Conservation (phyloP, 2,113 vertebrate genomes). For the Philantomba maxwellii region DNA sequence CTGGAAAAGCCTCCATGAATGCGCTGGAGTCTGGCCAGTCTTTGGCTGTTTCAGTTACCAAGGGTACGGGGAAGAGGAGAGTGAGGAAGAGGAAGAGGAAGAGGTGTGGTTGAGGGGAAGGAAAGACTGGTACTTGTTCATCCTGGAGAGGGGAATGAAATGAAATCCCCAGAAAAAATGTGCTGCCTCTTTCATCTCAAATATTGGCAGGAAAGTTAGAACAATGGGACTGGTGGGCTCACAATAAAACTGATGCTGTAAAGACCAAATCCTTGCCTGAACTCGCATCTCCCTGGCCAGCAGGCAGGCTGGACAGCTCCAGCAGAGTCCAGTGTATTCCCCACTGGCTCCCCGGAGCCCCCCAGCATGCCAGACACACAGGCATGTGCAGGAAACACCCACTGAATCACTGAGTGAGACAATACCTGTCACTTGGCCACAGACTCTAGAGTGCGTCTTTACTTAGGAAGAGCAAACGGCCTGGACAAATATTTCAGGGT, state of each 20-base stretch:
- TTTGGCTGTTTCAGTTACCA: neutral
- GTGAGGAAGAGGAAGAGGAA: neutral
- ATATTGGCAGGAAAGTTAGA: neutral
- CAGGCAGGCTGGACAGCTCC: neutral
- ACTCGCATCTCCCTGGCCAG: too few species aligned
- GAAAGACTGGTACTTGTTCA: too few species aligned
- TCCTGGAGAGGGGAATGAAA: neutral
- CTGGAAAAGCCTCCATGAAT: neutral
- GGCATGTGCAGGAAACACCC: fast-evolving
- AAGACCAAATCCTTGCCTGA: neutral
- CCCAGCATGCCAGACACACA: fast-evolving
- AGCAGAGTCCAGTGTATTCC: fast-evolving
- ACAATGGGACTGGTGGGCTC: neutral
- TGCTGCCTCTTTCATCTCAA: neutral
- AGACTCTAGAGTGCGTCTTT: neutral
- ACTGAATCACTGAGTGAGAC: neutral
- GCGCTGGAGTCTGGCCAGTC: neutral
- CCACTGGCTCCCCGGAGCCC: neutral
- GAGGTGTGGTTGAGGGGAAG: neutral
- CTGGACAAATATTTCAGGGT: neutral
- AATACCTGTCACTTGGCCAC: neutral
- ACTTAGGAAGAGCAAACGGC: neutral
- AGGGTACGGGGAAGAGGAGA: neutral
- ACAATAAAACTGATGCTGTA: neutral
- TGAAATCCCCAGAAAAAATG: neutral